Conservation (phyloP, 1,140 invertebrate species). For the Penaeus indicus region DNA sequence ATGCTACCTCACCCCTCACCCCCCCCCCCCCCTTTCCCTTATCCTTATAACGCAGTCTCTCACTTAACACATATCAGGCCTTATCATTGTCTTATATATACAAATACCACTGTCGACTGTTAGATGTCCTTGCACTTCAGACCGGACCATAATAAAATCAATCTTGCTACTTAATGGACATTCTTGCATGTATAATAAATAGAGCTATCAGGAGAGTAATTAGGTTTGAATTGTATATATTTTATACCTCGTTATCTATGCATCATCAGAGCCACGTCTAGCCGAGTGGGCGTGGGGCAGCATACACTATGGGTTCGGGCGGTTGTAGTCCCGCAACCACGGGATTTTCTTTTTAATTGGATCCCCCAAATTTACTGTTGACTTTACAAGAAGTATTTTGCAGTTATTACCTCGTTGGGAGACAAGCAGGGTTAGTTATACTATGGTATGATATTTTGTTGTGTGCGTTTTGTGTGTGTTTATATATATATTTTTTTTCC, state of each 20-base stretch:
- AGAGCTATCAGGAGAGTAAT: constrained; percentile 35
- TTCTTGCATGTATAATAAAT: constrained; percentile 17
- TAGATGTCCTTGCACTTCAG: no score
- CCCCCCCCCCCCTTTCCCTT: no score
- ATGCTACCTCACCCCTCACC: no score
- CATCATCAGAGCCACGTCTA: constrained; percentile 12
- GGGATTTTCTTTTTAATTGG: constrained; percentile 24
- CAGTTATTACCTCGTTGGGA: constrained; percentile 5
- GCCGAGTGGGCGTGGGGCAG: not conserved
- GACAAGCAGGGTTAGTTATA: not conserved
- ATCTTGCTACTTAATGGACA: no score
- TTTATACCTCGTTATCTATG: constrained; percentile 22
- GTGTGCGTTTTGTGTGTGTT: no score
- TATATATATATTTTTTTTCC: no score
- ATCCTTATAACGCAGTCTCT: no score
- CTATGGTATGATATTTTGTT: no score
- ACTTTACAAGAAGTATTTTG: constrained; percentile 33
- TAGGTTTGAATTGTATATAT: constrained; percentile 31
- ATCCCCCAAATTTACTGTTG: not conserved
- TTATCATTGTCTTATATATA: no score
- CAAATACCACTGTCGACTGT: no score
- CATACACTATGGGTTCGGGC: constrained; percentile 4
- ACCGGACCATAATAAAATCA: no score
- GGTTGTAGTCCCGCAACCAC: not conserved
- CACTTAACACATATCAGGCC: no score